These are phyloP conservation scores for Drosophila seguyi DNA, from an alignment of 1,140 invertebrate genomes.

Conservation along the genomic window DNA sequence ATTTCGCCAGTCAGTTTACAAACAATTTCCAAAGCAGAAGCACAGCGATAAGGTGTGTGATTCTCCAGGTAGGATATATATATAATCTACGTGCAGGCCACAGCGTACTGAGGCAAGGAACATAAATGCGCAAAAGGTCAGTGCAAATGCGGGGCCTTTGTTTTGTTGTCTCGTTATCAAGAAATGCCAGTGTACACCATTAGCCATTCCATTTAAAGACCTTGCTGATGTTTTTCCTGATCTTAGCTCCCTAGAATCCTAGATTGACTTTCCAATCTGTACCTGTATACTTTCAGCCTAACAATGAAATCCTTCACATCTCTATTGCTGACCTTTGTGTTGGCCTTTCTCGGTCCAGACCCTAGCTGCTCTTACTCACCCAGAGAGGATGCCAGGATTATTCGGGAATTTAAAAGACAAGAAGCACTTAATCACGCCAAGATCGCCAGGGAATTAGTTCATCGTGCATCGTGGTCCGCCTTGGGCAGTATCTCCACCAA, in stretches of 20 bases:
- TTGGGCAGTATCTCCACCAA: constrained; percentile 90
- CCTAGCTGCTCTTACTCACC: constrained; percentile 56
- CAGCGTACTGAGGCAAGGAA: not conserved
- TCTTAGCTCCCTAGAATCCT: not conserved
- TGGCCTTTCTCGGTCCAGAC: constrained; percentile 23
- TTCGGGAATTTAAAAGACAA: constrained; percentile 46
- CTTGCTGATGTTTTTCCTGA: not conserved
- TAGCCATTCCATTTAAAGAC: not conserved
- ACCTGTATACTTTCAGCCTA: constrained; percentile 11
- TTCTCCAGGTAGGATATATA: constrained; percentile 28
- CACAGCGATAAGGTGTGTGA: constrained; percentile 14
- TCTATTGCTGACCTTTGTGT: constrained; percentile 35
- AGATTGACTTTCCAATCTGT: not conserved
- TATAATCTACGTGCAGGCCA: constrained; percentile 22
- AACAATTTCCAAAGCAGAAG: constrained; percentile 37
- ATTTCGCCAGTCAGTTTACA: constrained; percentile 45
- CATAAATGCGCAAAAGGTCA: constrained; percentile 11
- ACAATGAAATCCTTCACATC: constrained; percentile 31
- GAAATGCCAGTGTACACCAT: not conserved
- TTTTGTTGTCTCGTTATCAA: not conserved
- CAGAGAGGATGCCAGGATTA: constrained; percentile 51
- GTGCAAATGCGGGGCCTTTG: constrained; percentile 18
- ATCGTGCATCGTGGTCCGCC: constrained; percentile 89
- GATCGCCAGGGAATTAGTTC: constrained; percentile 85
- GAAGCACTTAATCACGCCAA: constrained; percentile 71